Base-by-base conservation (phyloP, 2,888 invertebrate genomes). In the Meteorus cinctellus region DNA sequence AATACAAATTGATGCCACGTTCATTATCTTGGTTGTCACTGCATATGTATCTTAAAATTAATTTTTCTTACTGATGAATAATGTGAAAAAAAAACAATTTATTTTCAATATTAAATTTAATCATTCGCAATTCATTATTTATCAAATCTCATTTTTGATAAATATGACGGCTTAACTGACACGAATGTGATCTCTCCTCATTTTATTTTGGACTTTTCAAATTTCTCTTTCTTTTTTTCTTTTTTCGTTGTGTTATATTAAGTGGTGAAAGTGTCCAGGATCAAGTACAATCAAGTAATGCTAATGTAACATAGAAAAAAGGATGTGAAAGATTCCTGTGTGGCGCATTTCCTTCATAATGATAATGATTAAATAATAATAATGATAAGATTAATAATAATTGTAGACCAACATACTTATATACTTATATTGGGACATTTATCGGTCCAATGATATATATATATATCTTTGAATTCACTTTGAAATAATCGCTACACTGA, bases 181-280 rank as follows among this genome's bases (percentile, higher is more conserved):
- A 29, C 14, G 31, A 29, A 62, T 5, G 27, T 62, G 4, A 29
- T 62, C 5, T 29, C 5, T 19, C 62, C 12, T 62, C 4, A 19
- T 55, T 55, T 41, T 1, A 41, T 41, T 19, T 6, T 55, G 1
- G n/a, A n/a, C 19, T 19, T 55, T 24, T 24, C 0, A 19, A n/a
- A 19, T 19, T 48, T 60, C 19, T 24, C 27, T 60, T 62, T 29
- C 8, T 34, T 34, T 8, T 6, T 19, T 48, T 60, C 8, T 24
- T 60, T 27, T 62, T 29, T 14, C 4, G 27, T 14, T 62, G 62
- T 62, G 27, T 16, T 31, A 29, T 62, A 62, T 62, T 62, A 6
- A 29, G 10, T 62, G 10, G n/a, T 62, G 62, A 62, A 62, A 62
- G 31, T 62, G 62, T 55, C 31, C 31, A 62, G 62, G 31, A 62